These are phyloP conservation scores for Simalia tracyae DNA, from an alignment of 2,797 vertebrate species.

Conservation along the genomic window DNA sequence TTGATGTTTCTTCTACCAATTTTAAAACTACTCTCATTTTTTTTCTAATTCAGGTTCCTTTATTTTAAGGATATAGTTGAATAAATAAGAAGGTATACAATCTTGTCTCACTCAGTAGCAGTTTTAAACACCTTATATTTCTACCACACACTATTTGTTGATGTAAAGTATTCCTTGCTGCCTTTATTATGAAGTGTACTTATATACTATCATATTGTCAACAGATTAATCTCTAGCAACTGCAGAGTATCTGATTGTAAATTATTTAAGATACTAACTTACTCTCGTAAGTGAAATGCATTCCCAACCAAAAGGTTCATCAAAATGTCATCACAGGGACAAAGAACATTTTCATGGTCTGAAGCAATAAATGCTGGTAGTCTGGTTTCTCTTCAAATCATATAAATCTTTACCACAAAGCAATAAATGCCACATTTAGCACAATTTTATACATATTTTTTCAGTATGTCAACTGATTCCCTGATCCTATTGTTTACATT, in stretches of 20 bases:
- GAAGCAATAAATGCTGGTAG: background rate
- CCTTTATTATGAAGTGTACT: background rate
- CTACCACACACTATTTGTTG: background rate
- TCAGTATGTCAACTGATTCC: background rate
- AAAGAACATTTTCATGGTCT: slow-evolving; percentile 31
- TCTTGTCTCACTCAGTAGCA: background rate
- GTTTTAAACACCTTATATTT: fast-evolving
- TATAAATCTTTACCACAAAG: background rate
- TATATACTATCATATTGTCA: background rate
- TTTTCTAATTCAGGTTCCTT: background rate
- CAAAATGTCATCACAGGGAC: slow-evolving; percentile 6
- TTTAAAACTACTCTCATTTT: background rate
- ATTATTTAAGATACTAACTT: background rate
- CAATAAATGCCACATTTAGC: slow-evolving; percentile 3
- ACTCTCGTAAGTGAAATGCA: background rate
- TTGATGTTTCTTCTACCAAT: background rate
- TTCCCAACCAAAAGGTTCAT: background rate
- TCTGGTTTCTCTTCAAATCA: background rate
- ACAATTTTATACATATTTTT: background rate
- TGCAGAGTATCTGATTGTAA: background rate
- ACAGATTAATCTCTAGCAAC: background rate
- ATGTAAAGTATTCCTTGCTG: background rate
- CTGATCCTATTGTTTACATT: background rate
- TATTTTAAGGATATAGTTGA: background rate
- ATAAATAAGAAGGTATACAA: background rate